These are phyloP conservation scores for Chymomyza caudatula DNA, from an alignment of 2,888 invertebrate species.

Conservation along the genomic window DNA sequence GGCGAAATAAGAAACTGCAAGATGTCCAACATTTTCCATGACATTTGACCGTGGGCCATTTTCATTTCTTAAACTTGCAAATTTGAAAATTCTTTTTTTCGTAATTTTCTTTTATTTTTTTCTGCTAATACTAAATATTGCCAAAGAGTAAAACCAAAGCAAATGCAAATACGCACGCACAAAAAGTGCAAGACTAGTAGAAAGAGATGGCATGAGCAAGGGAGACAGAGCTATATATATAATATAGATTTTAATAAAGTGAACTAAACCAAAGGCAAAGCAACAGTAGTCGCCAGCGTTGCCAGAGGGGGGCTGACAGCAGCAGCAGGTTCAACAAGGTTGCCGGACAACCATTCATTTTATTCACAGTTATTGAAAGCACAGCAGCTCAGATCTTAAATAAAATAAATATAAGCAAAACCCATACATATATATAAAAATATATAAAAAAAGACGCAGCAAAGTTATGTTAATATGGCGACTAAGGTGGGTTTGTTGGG, in stretches of 20 bases:
- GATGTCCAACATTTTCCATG: slow-evolving; percentile 47
- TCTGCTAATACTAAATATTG: slow-evolving; percentile 1
- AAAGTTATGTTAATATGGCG: slow-evolving; percentile 23
- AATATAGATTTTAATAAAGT: background rate
- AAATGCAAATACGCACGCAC: too few relatives aligned
- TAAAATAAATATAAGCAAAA: slow-evolving; percentile 39
- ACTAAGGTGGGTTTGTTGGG: background rate
- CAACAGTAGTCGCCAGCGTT: background rate
- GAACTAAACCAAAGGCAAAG: background rate
- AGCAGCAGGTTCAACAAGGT: background rate
- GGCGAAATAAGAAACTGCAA: slow-evolving; percentile 31
- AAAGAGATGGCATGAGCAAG: slow-evolving; percentile 20
- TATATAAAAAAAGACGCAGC: background rate
- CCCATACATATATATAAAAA: background rate
- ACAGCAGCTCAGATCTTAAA: slow-evolving; percentile 47
- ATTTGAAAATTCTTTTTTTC: background rate
- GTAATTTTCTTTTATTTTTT: background rate
- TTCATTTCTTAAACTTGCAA: background rate
- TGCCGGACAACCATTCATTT: slow-evolving; percentile 34
- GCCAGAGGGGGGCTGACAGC: background rate
- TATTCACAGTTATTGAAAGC: slow-evolving; percentile 64
- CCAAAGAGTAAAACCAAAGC: slow-evolving; percentile 17
- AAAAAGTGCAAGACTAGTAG: slow-evolving; percentile 6
- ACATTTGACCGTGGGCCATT: slow-evolving; percentile 53
- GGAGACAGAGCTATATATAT: background rate